Percentiles rank a stretch among this genome's conserved stretches.
Conservation (phyloP, 2,113 vertebrate genomes). For the Dendrocopos noguchii region DNA sequence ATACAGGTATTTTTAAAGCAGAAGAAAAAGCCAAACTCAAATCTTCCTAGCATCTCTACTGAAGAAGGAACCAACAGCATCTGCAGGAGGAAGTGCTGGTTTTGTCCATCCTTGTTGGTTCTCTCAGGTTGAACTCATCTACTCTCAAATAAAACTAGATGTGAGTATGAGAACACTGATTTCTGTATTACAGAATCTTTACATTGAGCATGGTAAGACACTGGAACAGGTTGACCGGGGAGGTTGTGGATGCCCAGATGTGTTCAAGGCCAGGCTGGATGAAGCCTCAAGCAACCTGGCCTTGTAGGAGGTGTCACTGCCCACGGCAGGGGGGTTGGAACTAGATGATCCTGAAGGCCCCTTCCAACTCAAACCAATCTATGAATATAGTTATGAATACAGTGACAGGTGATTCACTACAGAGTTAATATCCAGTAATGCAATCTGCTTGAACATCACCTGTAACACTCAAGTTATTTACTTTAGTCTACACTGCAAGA, state of each 20-base stretch:
- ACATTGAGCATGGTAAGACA: no score
- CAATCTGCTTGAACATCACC: neutral
- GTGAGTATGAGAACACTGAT: neutral
- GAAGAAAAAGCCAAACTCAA: neutral
- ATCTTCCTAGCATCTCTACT: neutral
- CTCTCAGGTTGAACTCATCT: neutral
- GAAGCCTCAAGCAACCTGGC: no score
- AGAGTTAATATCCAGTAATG: neutral
- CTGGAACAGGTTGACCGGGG: no score
- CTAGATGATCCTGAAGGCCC: no score
- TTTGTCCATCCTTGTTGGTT: neutral
- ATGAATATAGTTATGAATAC: neutral
- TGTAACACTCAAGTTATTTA: neutral
- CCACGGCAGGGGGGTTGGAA: no score
- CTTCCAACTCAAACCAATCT: no score
- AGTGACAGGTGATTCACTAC: neutral
- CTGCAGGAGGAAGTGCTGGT: neutral
- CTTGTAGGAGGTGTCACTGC: no score
- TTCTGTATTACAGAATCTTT: neutral
- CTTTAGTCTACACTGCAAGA: neutral
- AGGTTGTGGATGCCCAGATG: no score
- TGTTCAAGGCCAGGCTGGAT: no score
- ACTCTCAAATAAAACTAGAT: neutral
- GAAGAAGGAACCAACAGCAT: neutral
- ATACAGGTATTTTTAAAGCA: neutral